A percentile compares a stretch with the other conserved stretches of the same genome.
These are phyloP conservation scores for Zaprionus gabonicus DNA, from an alignment of 1,140 invertebrate genomes.

Conservation along the genomic window DNA sequence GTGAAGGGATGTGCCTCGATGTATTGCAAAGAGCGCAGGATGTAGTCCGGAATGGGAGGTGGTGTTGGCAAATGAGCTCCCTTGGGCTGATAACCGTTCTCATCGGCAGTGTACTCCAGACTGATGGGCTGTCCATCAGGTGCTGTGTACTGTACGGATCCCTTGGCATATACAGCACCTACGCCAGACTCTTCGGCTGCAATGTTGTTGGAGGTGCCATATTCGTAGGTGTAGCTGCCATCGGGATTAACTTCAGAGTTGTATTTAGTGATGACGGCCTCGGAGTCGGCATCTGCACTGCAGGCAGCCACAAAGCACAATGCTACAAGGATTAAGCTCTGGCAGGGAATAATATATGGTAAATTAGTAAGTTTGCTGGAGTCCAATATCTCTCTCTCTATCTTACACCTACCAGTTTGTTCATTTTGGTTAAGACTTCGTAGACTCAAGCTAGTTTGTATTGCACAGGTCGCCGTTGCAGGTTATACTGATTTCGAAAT, in stretches of 20 bases:
- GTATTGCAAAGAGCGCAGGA: slow-evolving; percentile 87
- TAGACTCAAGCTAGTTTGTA: slow-evolving; percentile 1
- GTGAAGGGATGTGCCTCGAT: slow-evolving; percentile 85
- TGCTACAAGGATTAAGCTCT: slow-evolving; percentile 53
- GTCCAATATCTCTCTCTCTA: not conserved
- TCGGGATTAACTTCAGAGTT: slow-evolving; percentile 86
- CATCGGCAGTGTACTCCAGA: slow-evolving; percentile 90
- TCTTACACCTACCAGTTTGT: slow-evolving; percentile 55
- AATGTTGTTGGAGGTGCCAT: slow-evolving; percentile 87
- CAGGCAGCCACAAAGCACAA: slow-evolving; percentile 46
- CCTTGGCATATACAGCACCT: slow-evolving; percentile 59
- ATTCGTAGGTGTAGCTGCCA: slow-evolving; percentile 85
- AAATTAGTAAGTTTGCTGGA: not conserved
- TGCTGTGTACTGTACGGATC: slow-evolving; percentile 67
- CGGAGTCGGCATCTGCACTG: slow-evolving; percentile 59
- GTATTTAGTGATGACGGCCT: slow-evolving; percentile 78
- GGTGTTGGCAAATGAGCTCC: slow-evolving; percentile 91
- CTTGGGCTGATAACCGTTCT: slow-evolving; percentile 90
- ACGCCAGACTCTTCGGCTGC: slow-evolving; percentile 86
- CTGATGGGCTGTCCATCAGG: slow-evolving; percentile 85
- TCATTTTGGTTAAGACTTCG: slow-evolving; percentile 41
- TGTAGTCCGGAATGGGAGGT: slow-evolving; percentile 90
- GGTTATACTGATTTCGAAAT: slow-evolving; percentile 60
- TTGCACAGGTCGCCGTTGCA: slow-evolving; percentile 33
- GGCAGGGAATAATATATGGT: slow-evolving; percentile 5